A percentile compares a stretch with the other conserved stretches of the same genome.
These are phyloP conservation scores for Danio choprae DNA, from an alignment of 2,797 vertebrate species.

Conservation along the genomic window DNA sequence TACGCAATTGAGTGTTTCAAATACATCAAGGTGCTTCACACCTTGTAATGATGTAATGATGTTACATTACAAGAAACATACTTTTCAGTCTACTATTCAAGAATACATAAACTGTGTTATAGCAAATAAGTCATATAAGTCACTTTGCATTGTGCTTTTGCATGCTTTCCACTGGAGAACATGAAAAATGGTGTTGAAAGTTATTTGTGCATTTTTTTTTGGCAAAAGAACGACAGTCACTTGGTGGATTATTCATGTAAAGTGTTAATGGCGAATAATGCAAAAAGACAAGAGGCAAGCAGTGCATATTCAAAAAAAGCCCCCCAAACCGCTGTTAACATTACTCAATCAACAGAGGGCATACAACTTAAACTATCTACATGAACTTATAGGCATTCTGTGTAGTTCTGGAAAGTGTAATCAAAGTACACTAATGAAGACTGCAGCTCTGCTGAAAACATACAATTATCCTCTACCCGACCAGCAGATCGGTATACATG, in stretches of 20 bases:
- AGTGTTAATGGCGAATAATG: background rate
- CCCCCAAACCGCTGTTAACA: background rate
- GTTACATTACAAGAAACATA: no score
- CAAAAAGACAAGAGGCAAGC: background rate
- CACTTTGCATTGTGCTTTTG: no score
- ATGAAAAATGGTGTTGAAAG: background rate
- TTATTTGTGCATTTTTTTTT: background rate
- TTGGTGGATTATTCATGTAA: background rate
- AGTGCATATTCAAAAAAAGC: background rate
- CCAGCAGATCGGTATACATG: constrained; percentile 1
- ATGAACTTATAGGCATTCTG: constrained; percentile 25
- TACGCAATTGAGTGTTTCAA: no score
- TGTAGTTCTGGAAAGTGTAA: constrained; percentile 19
- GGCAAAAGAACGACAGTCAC: background rate
- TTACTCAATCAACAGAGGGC: constrained; percentile 28
- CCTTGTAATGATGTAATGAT: no score
- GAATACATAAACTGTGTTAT: no score
- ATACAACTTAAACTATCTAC: background rate
- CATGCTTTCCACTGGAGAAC: no score
- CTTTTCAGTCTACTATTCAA: no score
- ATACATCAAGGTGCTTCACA: no score
- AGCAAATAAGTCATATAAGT: no score
- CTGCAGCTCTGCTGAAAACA: constrained; percentile 28
- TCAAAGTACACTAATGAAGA: constrained; percentile 51
- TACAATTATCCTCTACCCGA: constrained; percentile 43